Base-by-base conservation (phyloP, 2,797 vertebrate species). In the Myripristis murdjan region DNA sequence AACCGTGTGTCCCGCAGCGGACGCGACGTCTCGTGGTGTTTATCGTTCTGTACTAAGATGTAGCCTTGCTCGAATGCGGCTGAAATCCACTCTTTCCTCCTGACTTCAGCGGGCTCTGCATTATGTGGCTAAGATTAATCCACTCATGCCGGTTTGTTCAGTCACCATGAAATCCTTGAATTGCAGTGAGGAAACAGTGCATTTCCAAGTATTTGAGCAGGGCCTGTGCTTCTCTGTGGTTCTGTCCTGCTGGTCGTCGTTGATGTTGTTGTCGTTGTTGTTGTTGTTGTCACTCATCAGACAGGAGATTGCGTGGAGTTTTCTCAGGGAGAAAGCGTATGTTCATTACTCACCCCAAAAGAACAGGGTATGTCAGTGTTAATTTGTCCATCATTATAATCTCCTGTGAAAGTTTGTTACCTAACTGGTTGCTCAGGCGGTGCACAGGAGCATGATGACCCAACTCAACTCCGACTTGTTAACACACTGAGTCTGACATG, bases 221-320 rank as follows among this genome's bases (percentile, higher is more conserved):
- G 35, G 48, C 43, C n/a, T 76, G 54, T 69, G 64, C 47, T 24
- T 69, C 33, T 64, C 46, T 76, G 72, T 82, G 63, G 57, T 81
- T 74, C 33, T 46, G 46, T 64, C 44, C 41, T 3, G 37, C 73
- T 68, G 60, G n/a, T n/a, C n/a, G n/a, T n/a, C n/a, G n/a, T n/a
- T n/a, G n/a, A n/a, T n/a, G n/a, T n/a, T n/a, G n/a, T n/a, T n/a
- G n/a, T n/a, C n/a, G n/a, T n/a, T n/a, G 23, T 64, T 14, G 15
- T 49, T 43, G 23, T 52, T 46, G 51, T 71, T 46, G 54, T 65
- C 69, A 53, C 61, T 86, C 77, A 75, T 75, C 35, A 54, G 75
- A 81, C 84, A 80, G 82, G 75, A 78, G 84, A 82, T 88, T 58
- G 86, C 46, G 81, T 88, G 83, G 91, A 87, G 85, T 65, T 79